These are phyloP conservation scores for Hylaeus anthracinus DNA, from an alignment of 1,140 invertebrate species.

Conservation along the genomic window DNA sequence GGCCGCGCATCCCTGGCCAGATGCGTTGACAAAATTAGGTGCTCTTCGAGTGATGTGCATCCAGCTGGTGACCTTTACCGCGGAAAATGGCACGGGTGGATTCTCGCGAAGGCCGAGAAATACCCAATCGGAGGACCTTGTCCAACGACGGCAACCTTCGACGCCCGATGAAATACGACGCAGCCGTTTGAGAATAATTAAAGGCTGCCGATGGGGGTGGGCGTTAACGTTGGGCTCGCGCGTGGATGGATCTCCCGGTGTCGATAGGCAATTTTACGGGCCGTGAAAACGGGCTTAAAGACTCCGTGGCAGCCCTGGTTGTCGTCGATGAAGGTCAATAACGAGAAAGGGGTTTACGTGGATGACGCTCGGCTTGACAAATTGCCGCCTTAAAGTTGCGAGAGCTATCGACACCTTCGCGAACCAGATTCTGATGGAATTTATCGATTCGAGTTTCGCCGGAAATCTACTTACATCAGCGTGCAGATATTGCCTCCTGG, in stretches of 20 bases:
- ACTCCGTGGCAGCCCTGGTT: background rate
- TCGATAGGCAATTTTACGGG: constrained; percentile 59
- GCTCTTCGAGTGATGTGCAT: no score
- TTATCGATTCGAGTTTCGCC: constrained; percentile 23
- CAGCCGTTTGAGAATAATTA: constrained; percentile 53
- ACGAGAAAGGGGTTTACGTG: constrained; percentile 45
- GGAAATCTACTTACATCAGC: constrained; percentile 18
- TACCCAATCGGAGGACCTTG: background rate
- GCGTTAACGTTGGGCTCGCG: constrained; percentile 21
- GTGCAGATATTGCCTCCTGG: constrained; percentile 23
- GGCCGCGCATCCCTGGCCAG: no score
- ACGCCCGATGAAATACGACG: constrained; percentile 27
- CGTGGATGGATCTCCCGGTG: constrained; percentile 8
- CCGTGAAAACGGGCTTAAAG: constrained; percentile 54
- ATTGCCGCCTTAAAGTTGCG: constrained; percentile 39
- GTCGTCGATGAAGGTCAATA: constrained; percentile 55
- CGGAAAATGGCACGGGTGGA: constrained; percentile 36
- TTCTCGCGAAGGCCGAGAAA: constrained; percentile 38
- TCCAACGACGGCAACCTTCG: constrained; percentile 13
- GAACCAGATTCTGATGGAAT: constrained; percentile 30
- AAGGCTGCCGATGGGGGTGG: constrained; percentile 26
- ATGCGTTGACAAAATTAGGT: no score
- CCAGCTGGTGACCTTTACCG: constrained; percentile 24
- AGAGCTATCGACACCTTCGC: background rate
- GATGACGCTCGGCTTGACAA: constrained; percentile 53